Conservation (phyloP, 2,888 invertebrate genomes). For the Drosophila mayaguana region DNA sequence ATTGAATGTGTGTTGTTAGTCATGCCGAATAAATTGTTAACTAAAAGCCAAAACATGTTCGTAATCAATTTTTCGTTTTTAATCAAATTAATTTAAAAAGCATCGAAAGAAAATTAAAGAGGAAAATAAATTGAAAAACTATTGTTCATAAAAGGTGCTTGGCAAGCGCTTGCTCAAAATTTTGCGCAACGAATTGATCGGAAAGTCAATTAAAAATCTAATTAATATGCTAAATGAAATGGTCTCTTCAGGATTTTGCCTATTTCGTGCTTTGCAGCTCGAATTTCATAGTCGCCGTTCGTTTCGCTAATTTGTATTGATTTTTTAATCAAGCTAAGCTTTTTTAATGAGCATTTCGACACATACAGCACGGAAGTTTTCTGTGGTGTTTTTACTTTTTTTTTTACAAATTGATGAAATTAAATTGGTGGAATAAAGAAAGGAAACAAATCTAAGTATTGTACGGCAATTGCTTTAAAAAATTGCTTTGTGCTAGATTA, state of each 20-base stretch:
- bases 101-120: background rate
- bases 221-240: constrained; percentile 5
- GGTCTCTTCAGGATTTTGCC: background rate
- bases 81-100: constrained; percentile 28
- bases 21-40: constrained; percentile 47
- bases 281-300: background rate
- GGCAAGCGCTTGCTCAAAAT: constrained; percentile 20
- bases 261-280: background rate
- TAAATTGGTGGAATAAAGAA: background rate
- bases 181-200: background rate
- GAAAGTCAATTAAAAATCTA: constrained; percentile 4
- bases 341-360: constrained; percentile 36
- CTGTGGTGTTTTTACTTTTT: background rate
- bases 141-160: constrained; percentile 16
- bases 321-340: constrained; percentile 26
- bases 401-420: constrained; percentile 8
- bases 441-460: background rate
- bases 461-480: background rate
- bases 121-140: background rate
- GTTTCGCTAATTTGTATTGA: constrained; percentile 33
- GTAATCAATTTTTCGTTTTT: constrained; percentile 8
- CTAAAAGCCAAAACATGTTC: constrained; percentile 48
- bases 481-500: too few relatives aligned
- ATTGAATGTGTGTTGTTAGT: constrained; percentile 43
- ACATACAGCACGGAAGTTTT: constrained; percentile 6